phyloP scores from a whole-genome alignment of 92 coral and sea anemone species.

The Virgularia gustaviana region DNA sequence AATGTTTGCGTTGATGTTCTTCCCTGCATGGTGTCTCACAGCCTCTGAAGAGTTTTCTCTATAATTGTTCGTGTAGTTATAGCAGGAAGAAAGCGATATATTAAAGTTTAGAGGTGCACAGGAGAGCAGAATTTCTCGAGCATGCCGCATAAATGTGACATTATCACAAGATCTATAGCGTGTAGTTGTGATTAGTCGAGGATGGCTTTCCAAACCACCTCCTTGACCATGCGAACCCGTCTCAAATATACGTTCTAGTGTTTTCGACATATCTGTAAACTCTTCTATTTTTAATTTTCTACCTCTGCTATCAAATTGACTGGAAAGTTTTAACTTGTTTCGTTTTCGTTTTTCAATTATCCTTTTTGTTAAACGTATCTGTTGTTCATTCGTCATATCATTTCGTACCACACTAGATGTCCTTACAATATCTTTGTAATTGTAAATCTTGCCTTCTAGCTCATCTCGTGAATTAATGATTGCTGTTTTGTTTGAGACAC shows the following conservation, averaged over 20 bases:
- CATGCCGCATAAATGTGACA: slow-evolving; percentile 41
- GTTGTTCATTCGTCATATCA: slow-evolving; percentile 56
- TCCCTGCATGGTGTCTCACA: slow-evolving; percentile 54
- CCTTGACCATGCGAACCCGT: slow-evolving; percentile 36
- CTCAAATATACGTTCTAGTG: slow-evolving; percentile 40
- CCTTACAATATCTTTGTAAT: slow-evolving; percentile 17
- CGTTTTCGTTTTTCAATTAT: slow-evolving; percentile 41
- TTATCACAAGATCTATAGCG: slow-evolving; percentile 43
- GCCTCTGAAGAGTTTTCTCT: slow-evolving; percentile 52
- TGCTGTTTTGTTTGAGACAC: slow-evolving; percentile 26
- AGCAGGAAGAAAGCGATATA: slow-evolving; percentile 46
- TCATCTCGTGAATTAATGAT: slow-evolving; percentile 34
- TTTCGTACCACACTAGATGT: slow-evolving; percentile 50
- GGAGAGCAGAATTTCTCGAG: slow-evolving; percentile 46
- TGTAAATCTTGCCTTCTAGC: slow-evolving; percentile 8
- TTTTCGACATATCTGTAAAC: slow-evolving; percentile 36
- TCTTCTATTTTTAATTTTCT: slow-evolving; percentile 40
- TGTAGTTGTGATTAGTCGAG: slow-evolving; percentile 33
- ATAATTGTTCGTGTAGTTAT: slow-evolving; percentile 51
- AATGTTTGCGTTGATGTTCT: slow-evolving; percentile 50
- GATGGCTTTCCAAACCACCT: slow-evolving; percentile 56
- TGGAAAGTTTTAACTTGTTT: slow-evolving; percentile 38
- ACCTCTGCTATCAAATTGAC: slow-evolving; percentile 36
- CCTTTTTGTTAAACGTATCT: slow-evolving; percentile 21
- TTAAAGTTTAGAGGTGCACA: slow-evolving; percentile 32